These are phyloP conservation scores for Pegoplata infirma DNA, from an alignment of 2,888 invertebrate species.

Conservation along the genomic window DNA sequence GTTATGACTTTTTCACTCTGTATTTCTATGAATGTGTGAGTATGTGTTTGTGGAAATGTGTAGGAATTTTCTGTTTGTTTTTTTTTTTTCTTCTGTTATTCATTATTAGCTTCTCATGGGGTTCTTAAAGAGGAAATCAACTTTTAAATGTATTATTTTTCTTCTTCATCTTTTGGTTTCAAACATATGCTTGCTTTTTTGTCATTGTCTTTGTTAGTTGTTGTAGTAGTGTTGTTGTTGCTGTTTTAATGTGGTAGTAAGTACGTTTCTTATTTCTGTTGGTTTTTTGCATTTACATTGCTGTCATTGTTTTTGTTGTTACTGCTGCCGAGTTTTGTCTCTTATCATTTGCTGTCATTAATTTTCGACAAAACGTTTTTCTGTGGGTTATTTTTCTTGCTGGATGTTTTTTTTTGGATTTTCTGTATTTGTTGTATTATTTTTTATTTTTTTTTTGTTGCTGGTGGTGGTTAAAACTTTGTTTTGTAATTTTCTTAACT, in stretches of 20 bases:
- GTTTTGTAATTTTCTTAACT: slow-evolving; percentile 10
- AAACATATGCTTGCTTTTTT: slow-evolving; percentile 14
- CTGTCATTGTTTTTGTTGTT: too few relatives aligned
- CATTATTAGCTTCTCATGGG: slow-evolving; percentile 58
- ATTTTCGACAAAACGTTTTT: slow-evolving; percentile 58
- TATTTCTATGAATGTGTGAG: background rate
- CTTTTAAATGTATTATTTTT: slow-evolving; percentile 60
- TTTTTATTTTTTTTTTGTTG: slow-evolving; percentile 4
- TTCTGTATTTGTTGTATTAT: slow-evolving; percentile 30
- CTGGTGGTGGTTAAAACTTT: slow-evolving; percentile 7
- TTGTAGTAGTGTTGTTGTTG: slow-evolving; percentile 17
- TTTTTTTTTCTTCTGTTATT: slow-evolving; percentile 38
- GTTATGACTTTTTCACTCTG: slow-evolving; percentile 56
- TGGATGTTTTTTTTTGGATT: slow-evolving; percentile 10
- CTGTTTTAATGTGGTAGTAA: slow-evolving; percentile 8
- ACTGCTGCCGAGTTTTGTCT: slow-evolving; percentile 39
- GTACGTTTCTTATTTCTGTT: slow-evolving; percentile 8
- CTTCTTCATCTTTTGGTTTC: slow-evolving; percentile 20
- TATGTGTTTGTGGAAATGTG: background rate
- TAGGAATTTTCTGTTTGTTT: slow-evolving; percentile 12
- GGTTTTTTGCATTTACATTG: background rate
- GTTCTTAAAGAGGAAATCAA: slow-evolving; percentile 57
- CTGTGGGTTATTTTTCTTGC: slow-evolving; percentile 33
- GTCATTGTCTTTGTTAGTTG: slow-evolving; percentile 22
- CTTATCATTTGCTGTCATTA: slow-evolving; percentile 59